phyloP scores from a whole-genome alignment of 2,797 vertebrate species.

The Cottoperca gobio region DNA sequence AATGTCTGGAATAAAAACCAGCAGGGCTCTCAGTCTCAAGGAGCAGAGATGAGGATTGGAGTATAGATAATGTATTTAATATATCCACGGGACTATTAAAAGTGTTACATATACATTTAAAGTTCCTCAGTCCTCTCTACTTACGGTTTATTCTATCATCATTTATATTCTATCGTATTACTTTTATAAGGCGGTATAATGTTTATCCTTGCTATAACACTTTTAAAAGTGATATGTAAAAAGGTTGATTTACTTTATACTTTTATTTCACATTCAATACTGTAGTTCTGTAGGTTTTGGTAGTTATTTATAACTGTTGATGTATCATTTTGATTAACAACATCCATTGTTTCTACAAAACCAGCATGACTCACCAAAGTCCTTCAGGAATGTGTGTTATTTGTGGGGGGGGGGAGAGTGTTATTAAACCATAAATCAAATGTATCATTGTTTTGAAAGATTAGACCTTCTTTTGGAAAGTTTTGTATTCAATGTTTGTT shows the following conservation, averaged over 20 bases:
- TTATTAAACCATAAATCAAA: neutral
- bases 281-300: neutral
- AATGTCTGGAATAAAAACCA: conserved; percentile 54
- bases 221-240: neutral
- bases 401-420: neutral
- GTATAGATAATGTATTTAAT: conserved; percentile 23
- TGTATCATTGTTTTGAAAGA: neutral
- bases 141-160: neutral
- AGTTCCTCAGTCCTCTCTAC: conserved; percentile 11
- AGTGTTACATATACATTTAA: conserved; percentile 20
- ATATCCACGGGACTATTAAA: conserved; percentile 15
- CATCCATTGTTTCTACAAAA: conserved; percentile 12
- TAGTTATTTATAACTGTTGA: neutral
- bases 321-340: neutral
- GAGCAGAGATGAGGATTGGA: conserved; percentile 23
- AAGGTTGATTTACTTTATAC: neutral
- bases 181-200: neutral
- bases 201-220: neutral
- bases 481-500: neutral
- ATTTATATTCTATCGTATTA: neutral
- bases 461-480: neutral
- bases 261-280: neutral
- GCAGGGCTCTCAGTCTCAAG: conserved; percentile 34
- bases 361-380: conserved; percentile 22
- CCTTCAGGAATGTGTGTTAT: conserved; percentile 6